Base-by-base conservation (phyloP, 2,113 vertebrate genomes). In the Hippopotamus amphibius region DNA sequence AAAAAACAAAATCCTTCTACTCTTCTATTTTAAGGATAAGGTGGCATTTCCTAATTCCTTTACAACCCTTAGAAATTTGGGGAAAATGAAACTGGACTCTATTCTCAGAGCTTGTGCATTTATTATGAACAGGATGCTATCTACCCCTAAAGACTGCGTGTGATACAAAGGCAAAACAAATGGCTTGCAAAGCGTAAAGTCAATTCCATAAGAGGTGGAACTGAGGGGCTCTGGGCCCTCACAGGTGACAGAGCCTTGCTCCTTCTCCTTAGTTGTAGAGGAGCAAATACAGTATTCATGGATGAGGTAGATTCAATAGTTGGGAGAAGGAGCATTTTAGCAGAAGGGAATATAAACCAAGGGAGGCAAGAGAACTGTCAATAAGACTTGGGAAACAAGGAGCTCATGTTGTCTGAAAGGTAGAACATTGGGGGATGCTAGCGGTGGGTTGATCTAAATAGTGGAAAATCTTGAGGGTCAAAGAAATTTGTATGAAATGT, bases 21-120 rank as follows among this genome's bases (percentile, higher is more conserved):
- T 82, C 41, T 74, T 89, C 90, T 87, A 14, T 89, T 97, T 96
- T 97, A 90, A 93, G 86, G 24, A 33, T 57, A 63, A 96, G 50
- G 63, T 90, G 50, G 3, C 30, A 76, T 80, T 97, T 96, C 74
- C 43, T 89, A 79, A 76, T 76, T 84, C 24, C 30, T 96, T 83
- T 86, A 66, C 55, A 92, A 68, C 11, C 30, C 61, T 92, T 82
- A 59, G 72, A 94, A n/a, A 61, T 94, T 72, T 33, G 50, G 65
- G 48, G 72, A 57, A 94, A 96, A 57, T 48, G 55, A 93, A 90
- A 82, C 76, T 61, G 17, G 90, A 91, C 9, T 28, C 46, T 46
- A 37, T n/a, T 81, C 37, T 95, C 43, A 48, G 84, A 95, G 43
- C 11, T 33, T 88, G 61, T 82, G 24, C 41, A 4, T 87, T 91